phyloP scores from a whole-genome alignment of 2,888 invertebrate genomes.

The Nomada hirtipes region DNA sequence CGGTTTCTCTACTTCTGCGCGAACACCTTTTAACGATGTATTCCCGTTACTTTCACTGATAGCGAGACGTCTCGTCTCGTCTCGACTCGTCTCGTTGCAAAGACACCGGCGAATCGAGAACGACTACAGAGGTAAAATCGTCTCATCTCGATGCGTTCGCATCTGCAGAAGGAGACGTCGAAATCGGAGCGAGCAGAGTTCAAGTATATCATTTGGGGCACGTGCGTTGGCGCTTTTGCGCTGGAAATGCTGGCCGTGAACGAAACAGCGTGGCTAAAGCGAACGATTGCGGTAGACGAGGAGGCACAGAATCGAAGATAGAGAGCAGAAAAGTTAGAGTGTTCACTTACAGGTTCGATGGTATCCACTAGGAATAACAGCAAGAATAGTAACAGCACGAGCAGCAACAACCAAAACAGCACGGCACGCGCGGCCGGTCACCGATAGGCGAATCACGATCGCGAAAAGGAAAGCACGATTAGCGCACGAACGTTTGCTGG shows the following conservation, averaged over 20 bases:
- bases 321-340: background rate
- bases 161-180: no score
- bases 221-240: background rate
- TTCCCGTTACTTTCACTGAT: slow-evolving; percentile 69
- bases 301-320: background rate
- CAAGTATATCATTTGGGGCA: background rate
- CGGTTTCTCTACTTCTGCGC: slow-evolving; percentile 51
- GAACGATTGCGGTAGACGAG: slow-evolving; percentile 8
- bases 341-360: slow-evolving; percentile 37
- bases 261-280: slow-evolving; percentile 6
- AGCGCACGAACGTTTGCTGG: background rate
- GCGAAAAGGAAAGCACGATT: slow-evolving; percentile 15
- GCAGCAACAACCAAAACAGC: background rate
- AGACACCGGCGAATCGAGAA: no score
- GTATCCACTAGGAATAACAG: background rate
- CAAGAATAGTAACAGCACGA: background rate
- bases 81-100: no score
- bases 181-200: no score
- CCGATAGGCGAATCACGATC: background rate
- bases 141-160: background rate
- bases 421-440: background rate
- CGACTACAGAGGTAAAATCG: background rate
- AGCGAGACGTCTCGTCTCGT: no score
- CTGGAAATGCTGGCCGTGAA: slow-evolving; percentile 23
- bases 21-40: slow-evolving; percentile 43